Evolutionary conservation across 1,140 invertebrate species (phyloP).

Genomic region (Goniozus legneri): DNA sequence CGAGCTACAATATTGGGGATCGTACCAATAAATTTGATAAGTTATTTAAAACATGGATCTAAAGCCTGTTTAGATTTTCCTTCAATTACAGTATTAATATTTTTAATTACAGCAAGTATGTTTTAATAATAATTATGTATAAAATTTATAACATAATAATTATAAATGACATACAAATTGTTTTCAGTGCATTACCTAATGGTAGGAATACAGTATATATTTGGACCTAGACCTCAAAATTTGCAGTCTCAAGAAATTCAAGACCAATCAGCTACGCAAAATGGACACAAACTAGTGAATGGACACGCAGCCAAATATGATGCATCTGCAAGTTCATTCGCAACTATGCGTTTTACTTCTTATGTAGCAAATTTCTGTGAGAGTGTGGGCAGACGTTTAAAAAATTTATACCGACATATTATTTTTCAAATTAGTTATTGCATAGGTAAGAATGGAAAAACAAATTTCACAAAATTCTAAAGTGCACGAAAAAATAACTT

Average conservation of each 20-base stretch:
- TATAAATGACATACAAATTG: background rate
- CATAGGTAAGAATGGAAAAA: conserved; percentile 18
- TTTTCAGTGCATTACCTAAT: conserved; percentile 44
- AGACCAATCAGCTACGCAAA: no score
- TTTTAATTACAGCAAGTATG: conserved; percentile 45
- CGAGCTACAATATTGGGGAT: conserved; percentile 39
- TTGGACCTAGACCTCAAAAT: conserved; percentile 11
- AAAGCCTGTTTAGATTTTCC: conserved; percentile 42
- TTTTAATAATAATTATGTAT: conserved; percentile 8
- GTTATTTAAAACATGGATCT: conserved; percentile 45
- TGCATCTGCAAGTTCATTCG: conserved; percentile 7
- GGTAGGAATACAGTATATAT: conserved; percentile 31
- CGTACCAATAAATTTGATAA: conserved; percentile 43
- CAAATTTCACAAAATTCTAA: conserved; percentile 15
- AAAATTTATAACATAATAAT: background rate
- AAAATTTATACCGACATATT: conserved; percentile 1
- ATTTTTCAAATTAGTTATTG: conserved; percentile 19
- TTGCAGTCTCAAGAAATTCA: no score
- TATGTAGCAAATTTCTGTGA: background rate
- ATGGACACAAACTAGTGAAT: background rate
- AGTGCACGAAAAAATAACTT: background rate
- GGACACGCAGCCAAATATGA: conserved; percentile 9
- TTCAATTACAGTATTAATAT: conserved; percentile 41
- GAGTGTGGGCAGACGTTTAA: background rate
- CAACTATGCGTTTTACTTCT: background rate